Evolutionary conservation across 92 coral and sea anemone species (phyloP).

Genomic region (Diadumene lineata): DNA sequence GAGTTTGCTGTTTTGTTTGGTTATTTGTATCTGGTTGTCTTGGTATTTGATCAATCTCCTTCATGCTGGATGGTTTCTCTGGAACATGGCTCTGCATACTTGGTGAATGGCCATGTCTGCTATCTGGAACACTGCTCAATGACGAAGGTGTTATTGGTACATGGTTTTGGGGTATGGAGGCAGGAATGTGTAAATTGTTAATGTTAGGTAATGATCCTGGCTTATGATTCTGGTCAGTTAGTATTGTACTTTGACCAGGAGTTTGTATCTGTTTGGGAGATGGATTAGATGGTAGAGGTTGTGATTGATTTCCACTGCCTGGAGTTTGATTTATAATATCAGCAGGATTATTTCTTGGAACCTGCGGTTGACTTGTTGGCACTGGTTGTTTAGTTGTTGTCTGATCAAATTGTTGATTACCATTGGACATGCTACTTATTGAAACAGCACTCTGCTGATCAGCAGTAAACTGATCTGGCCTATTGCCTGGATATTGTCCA

Average conservation of each 20-base stretch:
- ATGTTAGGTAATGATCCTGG: slow-evolving; percentile 6
- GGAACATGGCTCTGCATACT: neutral
- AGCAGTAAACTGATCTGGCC: too few relatives aligned
- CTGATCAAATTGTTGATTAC: neutral
- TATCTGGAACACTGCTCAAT: neutral
- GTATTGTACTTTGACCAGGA: neutral
- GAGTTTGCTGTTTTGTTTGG: slow-evolving; percentile 8
- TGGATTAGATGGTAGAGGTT: neutral
- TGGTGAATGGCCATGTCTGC: neutral
- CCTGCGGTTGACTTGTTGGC: neutral
- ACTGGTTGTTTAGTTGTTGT: neutral
- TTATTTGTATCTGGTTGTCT: slow-evolving; percentile 8
- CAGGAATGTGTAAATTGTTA: slow-evolving; percentile 6
- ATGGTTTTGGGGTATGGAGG: neutral
- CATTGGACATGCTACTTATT: too few relatives aligned
- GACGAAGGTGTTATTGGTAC: neutral
- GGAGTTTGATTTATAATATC: neutral
- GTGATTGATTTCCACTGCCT: neutral
- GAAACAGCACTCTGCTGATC: slow-evolving; percentile 1
- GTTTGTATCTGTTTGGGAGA: neutral
- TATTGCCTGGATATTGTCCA: too few relatives aligned
- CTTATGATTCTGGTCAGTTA: neutral
- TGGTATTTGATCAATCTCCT: slow-evolving; percentile 2
- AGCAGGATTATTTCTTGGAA: neutral
- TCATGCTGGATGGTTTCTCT: neutral